These are phyloP conservation scores for Laticauda colubrina DNA, from an alignment of 2,113 vertebrate species.

Conservation along the genomic window DNA sequence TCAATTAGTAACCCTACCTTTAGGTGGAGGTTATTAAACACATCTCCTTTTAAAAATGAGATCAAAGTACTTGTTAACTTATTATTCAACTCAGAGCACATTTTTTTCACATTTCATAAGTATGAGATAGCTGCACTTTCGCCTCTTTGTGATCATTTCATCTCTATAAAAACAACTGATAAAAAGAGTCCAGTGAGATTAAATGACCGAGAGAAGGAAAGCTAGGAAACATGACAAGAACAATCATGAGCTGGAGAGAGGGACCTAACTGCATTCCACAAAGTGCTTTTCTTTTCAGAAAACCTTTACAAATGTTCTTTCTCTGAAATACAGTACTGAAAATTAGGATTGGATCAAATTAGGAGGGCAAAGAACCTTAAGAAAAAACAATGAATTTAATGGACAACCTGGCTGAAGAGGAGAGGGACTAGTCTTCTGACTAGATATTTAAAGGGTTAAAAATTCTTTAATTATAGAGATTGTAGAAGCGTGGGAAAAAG, in stretches of 20 bases:
- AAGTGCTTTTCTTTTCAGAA: not conserved
- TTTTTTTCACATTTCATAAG: not conserved
- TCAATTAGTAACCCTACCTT: not conserved
- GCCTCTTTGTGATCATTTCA: not conserved
- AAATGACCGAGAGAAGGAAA: not conserved
- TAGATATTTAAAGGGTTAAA: not conserved
- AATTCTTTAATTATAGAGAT: not conserved
- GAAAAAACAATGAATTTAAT: not conserved
- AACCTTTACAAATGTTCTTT: not conserved
- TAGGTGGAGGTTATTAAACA: not conserved
- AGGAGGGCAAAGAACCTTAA: not conserved
- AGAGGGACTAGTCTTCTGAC: too few relatives aligned
- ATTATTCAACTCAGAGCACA: not conserved
- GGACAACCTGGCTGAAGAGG: not conserved
- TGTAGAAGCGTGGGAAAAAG: too few relatives aligned
- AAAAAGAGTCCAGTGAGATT: not conserved
- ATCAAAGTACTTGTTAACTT: conserved; percentile 1
- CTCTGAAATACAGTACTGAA: not conserved
- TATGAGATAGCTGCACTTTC: not conserved
- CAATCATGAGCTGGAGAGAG: not conserved
- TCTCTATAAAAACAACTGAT: not conserved
- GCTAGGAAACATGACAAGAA: not conserved
- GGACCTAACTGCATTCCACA: not conserved
- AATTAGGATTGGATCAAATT: not conserved
- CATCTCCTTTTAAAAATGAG: not conserved